Evolutionary conservation across 2,797 vertebrate species (phyloP), one percentile per base, ranked within the genome.

Genomic region (Myotis daubentonii): DNA sequence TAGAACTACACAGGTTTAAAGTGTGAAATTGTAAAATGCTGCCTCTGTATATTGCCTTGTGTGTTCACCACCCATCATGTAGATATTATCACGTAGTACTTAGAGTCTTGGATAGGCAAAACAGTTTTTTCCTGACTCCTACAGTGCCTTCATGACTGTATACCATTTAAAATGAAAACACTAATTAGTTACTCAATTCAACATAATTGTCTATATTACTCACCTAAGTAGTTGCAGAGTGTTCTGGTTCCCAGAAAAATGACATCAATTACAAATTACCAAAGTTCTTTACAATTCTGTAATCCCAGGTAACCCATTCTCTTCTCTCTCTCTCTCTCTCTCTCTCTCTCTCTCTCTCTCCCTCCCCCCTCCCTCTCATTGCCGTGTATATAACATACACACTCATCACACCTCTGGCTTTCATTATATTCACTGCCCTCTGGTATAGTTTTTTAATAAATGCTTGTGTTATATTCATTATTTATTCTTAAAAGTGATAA

Each of bases 111-210:
- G 47, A 81, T 19, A 74, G 65, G 17, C 23, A 66, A 88, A 76
- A 62, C 85, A n/a, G 8, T 51, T 51, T 33, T 65, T 79, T 51
- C 30, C 11, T 38, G 30, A 62, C 17, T 92, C 62, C n/a, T 70
- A 15, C 16, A 72, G 44, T 60, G 33, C 41, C 66, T 95, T 60
- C 44, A 53, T 49, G 23, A 17, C 70, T 75, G 20, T 57, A 20
- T 72, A 94, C 92, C 17, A 92, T 94, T 97, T 96, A 81, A 93
- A 97, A 85, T 84, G 89, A 74, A 95, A n/a, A 84, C 49, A 66
- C 12, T 70, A 91, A 94, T 96, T 96, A 80, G 30, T 94, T 76
- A 75, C 72, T 93, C 78, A 22, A 3, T 93, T 91, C 6, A 1
- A 89, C 33, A 89, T 62, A 87, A 90, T 30, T 91, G 80, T 44